A percentile compares a stretch with the other conserved stretches of the same genome.
These are phyloP conservation scores for Atlantisia rogersi DNA, from an alignment of 2,113 vertebrate species.

Conservation along the genomic window DNA sequence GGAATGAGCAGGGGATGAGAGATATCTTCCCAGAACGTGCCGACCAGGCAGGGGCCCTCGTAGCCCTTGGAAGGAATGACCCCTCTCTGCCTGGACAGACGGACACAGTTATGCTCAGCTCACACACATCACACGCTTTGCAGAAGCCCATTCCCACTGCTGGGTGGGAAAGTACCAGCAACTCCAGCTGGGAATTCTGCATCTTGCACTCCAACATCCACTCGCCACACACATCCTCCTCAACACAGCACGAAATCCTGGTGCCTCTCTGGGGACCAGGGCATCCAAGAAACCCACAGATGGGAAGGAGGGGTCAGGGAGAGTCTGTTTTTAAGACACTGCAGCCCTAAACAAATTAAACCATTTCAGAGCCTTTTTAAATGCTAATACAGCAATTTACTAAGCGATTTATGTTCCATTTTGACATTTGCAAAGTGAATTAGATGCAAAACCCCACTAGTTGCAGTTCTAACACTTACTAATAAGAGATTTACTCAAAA, in stretches of 20 bases:
- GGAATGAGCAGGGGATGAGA: not conserved
- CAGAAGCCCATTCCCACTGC: not conserved
- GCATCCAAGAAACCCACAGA: conserved; percentile 22
- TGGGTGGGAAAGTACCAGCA: not conserved
- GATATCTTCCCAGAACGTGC: fast-evolving
- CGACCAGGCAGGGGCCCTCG: not conserved
- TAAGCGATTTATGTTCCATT: conserved; percentile 58
- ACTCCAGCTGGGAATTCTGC: not conserved
- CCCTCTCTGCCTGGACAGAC: not conserved
- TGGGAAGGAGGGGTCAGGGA: conserved; percentile 39
- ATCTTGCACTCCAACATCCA: not conserved
- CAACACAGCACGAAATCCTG: not conserved
- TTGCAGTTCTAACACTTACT: conserved; percentile 55
- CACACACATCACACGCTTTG: fast-evolving
- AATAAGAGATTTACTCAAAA: conserved; percentile 61
- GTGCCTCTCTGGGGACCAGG: not conserved
- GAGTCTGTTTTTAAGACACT: conserved; percentile 26
- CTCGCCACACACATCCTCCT: fast-evolving
- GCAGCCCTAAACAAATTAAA: conserved; percentile 68
- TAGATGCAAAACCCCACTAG: conserved; percentile 54
- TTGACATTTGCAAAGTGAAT: conserved; percentile 66
- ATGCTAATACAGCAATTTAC: conserved; percentile 67
- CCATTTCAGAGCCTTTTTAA: conserved; percentile 57
- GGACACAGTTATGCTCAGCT: not conserved
- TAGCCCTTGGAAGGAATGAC: not conserved